Percentiles rank a stretch among this genome's conserved stretches.
Conservation (phyloP, 2,797 vertebrate genomes). For the Adelosebastes latens region DNA sequence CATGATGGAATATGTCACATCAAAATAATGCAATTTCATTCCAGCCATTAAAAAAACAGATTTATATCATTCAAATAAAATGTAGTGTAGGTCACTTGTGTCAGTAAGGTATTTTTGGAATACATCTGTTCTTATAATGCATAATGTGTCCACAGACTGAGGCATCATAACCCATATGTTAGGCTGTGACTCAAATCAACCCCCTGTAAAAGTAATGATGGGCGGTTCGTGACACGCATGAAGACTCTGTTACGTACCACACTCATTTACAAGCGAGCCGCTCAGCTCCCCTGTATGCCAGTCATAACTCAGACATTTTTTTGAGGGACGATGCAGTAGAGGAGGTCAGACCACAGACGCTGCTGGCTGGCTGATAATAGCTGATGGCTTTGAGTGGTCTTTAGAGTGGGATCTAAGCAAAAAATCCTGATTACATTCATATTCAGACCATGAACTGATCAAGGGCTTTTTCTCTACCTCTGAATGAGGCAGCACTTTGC, state of each 20-base stretch:
- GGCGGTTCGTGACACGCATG: conserved; percentile 69
- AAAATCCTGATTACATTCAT: conserved; percentile 72
- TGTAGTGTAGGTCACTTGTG: neutral
- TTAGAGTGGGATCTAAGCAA: conserved; percentile 50
- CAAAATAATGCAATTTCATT: neutral
- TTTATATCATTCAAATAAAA: neutral
- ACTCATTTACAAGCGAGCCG: conserved; percentile 68
- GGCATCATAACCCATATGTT: conserved; percentile 56
- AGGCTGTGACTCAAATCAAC: conserved; percentile 67
- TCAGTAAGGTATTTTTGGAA: conserved; percentile 12
- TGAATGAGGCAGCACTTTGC: conserved; percentile 52
- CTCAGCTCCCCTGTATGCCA: conserved; percentile 40
- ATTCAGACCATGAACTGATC: conserved; percentile 65
- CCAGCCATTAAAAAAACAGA: neutral
- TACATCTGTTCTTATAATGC: conserved; percentile 41
- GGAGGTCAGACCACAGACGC: conserved; percentile 63
- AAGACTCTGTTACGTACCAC: conserved; percentile 49
- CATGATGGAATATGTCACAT: neutral
- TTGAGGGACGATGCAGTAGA: conserved; percentile 51
- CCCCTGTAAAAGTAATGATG: conserved; percentile 74
- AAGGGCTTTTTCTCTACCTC: conserved; percentile 51
- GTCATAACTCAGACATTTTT: conserved; percentile 73
- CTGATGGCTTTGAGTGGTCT: conserved; percentile 63
- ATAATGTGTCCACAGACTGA: conserved; percentile 31
- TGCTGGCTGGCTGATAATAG: conserved; percentile 58